Conservation (phyloP, 2,797 vertebrate species). For the Pseudopleuronectes americanus region DNA sequence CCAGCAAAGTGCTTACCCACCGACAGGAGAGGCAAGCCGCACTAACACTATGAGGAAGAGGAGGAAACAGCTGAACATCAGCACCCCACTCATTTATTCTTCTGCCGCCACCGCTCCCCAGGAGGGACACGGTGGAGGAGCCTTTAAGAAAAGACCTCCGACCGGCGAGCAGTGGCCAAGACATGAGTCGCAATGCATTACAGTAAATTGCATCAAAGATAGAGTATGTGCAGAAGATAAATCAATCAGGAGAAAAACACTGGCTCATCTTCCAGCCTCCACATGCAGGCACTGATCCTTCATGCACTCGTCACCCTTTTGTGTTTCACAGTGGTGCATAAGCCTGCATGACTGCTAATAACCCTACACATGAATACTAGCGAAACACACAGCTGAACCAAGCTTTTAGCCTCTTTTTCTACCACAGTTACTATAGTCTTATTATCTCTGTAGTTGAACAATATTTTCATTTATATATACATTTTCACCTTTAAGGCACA, state of each 20-base stretch:
- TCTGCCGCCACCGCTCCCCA: constrained; percentile 56
- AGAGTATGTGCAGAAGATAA: constrained; percentile 17
- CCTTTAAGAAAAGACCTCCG: constrained; percentile 50
- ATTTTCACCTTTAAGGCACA: too few relatives aligned
- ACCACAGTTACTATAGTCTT: not conserved
- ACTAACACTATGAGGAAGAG: constrained; percentile 68
- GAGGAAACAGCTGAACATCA: constrained; percentile 79
- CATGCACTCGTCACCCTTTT: not conserved
- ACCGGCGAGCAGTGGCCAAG: constrained; percentile 22
- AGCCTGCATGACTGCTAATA: not conserved
- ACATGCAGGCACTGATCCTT: not conserved
- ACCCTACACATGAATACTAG: too few relatives aligned
- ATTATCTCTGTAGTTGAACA: too few relatives aligned
- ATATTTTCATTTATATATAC: too few relatives aligned
- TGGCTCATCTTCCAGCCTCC: constrained; percentile 21
- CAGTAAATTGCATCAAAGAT: constrained; percentile 27
- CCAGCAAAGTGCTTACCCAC: constrained; percentile 81
- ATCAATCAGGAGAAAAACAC: constrained; percentile 6
- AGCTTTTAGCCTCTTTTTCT: not conserved
- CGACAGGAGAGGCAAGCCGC: constrained; percentile 67
- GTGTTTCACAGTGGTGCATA: not conserved
- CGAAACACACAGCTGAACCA: not conserved
- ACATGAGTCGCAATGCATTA: constrained; percentile 1
- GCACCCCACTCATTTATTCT: constrained; percentile 79
- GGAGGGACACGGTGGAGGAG: constrained; percentile 38